phyloP scores from a whole-genome alignment of 2,797 vertebrate genomes.

The Balearica regulorum region DNA sequence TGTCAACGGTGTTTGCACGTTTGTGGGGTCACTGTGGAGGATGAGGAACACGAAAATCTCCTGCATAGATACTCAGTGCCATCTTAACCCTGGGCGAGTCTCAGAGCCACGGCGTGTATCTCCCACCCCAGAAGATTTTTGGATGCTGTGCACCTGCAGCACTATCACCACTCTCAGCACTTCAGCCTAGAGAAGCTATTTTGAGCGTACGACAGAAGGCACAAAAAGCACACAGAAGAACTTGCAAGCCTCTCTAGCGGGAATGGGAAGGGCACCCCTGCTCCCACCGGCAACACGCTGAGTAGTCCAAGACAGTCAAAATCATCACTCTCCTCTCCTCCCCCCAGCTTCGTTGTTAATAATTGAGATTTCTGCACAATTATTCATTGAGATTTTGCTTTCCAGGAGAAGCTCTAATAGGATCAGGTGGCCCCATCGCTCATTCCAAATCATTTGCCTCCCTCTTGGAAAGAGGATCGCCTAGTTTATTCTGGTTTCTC shows the following conservation, averaged over 20 bases:
- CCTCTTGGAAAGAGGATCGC: not conserved
- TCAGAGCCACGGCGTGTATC: not conserved
- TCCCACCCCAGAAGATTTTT: not conserved
- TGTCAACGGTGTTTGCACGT: accelerated
- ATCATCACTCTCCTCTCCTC: not conserved
- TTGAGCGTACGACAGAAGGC: accelerated
- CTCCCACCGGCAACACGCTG: accelerated
- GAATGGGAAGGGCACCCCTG: not conserved
- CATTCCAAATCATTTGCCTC: not conserved
- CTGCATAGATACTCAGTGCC: not conserved
- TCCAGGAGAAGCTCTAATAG: not conserved
- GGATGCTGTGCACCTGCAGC: not conserved
- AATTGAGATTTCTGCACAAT: not conserved
- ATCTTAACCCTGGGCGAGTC: accelerated
- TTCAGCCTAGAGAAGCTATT: not conserved
- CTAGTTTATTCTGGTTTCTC: not conserved
- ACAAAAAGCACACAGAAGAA: not conserved
- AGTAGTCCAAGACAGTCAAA: not conserved
- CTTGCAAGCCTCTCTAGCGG: not conserved
- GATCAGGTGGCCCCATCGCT: not conserved
- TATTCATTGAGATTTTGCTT: not conserved
- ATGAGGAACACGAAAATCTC: not conserved
- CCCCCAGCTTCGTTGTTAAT: not conserved
- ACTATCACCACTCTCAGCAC: not conserved
- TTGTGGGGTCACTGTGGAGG: too few species aligned